Base-by-base conservation (phyloP, 2,888 invertebrate genomes). In the Pachliopta kotzebuea region DNA sequence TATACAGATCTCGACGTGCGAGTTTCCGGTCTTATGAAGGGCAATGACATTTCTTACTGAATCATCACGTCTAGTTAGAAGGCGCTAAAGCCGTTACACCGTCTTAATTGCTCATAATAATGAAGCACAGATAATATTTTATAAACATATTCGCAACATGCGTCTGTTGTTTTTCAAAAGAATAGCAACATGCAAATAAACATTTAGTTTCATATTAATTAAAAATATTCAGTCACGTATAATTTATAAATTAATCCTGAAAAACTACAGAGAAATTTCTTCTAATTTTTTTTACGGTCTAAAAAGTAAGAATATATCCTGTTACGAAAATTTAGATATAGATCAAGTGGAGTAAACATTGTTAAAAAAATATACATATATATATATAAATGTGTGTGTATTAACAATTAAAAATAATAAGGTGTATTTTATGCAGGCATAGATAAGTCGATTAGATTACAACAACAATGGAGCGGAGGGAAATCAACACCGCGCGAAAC, bases 11-110 rank as follows among this genome's bases (percentile, higher is more conserved):
- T 74, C 71, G 70, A 72, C 71, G 73, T 71, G 67, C 68, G 73
- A 74, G 77, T 78, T 83, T 85, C 84, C 86, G 84, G 78, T 76
- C 76, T 73, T 74, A 75, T 77, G 84, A 86, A 88, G 87, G 86
- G 88, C 86, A 85, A 73, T 86, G 85, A 88, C 85, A 84, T 81
- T 78, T 68, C 62, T 64, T 69, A 67, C 68, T 82, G 83, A 83
- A 79, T 84, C 84, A 83, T 78, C 72, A 70, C 72, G 71, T 75
- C 37, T 84, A 81, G 83, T 85, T 82, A 81, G 74, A 79, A 74
- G 72, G 75, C 73, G 74, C 72, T 70, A 67, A 70, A 72, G 69
- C 69, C 69, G 69, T 61, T 68, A 63, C 23, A 31, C 31, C 24
- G 56, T 21, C 14, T 23, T n/a, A 45, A 45, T 45, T 45, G n/a